phyloP scores from a whole-genome alignment of 2,888 invertebrate species.

The Seira ritae region DNA sequence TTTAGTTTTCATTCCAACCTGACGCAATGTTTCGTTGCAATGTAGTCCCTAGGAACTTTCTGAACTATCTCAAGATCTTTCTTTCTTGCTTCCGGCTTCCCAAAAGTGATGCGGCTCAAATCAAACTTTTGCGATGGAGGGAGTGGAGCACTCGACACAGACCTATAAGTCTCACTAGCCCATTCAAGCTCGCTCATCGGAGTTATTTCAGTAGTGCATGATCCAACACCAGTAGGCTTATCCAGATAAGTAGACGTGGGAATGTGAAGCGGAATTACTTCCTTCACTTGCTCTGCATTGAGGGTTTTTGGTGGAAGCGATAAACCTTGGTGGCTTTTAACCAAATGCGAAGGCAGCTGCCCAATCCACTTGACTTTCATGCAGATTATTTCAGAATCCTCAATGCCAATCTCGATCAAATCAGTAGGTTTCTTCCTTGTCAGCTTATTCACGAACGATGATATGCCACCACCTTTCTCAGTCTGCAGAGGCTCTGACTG shows the following conservation, averaged over 20 bases:
- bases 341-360: conserved; percentile 48
- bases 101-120: no score
- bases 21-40: no score
- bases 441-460: conserved; percentile 1
- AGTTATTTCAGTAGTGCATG: not conserved
- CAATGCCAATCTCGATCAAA: conserved; percentile 11
- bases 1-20: no score
- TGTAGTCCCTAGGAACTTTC: not conserved
- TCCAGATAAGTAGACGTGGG: conserved; percentile 46
- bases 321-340: not conserved
- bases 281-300: conserved; percentile 13
- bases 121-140: no score
- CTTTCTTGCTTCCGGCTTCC: conserved; percentile 14
- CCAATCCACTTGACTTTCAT: conserved; percentile 47
- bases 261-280: conserved; percentile 36
- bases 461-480: no score
- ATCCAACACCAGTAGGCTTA: conserved; percentile 10
- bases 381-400: conserved; percentile 35
- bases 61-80: not conserved
- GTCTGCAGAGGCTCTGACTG: no score
- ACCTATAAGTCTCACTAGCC: no score
- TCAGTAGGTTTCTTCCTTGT: conserved; percentile 4
- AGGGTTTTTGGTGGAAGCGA: conserved; percentile 25
- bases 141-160: conserved; percentile 19
- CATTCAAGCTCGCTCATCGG: no score